A percentile compares a stretch with the other conserved stretches of the same genome.
These are phyloP conservation scores for Pseudochromis fuscus DNA, from an alignment of 2,797 vertebrate species.

Conservation along the genomic window DNA sequence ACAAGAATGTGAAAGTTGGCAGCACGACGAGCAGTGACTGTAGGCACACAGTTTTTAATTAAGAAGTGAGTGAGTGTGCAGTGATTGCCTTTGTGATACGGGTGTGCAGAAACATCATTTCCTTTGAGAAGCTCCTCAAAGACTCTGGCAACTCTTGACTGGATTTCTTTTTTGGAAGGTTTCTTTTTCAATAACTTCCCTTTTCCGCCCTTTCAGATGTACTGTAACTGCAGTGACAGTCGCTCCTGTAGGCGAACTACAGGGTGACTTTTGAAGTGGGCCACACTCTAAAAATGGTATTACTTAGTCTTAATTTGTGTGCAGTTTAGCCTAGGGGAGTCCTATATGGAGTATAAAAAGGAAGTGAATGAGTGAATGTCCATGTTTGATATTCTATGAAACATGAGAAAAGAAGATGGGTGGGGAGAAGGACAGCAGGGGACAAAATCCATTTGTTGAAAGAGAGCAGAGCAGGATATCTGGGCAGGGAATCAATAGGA, in stretches of 20 bases:
- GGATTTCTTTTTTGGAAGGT: constrained; percentile 54
- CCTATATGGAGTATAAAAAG: constrained; percentile 23
- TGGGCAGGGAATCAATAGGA: constrained; percentile 79
- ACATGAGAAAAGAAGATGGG: constrained; percentile 45
- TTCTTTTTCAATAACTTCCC: constrained; percentile 61
- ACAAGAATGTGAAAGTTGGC: constrained; percentile 43
- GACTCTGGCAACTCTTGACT: constrained; percentile 49
- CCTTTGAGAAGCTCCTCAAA: constrained; percentile 70
- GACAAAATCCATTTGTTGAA: constrained; percentile 76
- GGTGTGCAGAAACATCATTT: constrained; percentile 62
- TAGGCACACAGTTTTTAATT: constrained; percentile 67
- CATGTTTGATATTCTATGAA: constrained; percentile 47
- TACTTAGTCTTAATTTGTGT: constrained; percentile 64
- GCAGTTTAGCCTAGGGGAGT: constrained; percentile 43
- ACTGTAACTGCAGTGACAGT: constrained; percentile 44
- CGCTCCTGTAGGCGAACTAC: constrained; percentile 52
- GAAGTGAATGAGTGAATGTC: constrained; percentile 12
- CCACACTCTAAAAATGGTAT: constrained; percentile 44
- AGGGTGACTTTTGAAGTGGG: constrained; percentile 66
- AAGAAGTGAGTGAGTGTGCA: constrained; percentile 63
- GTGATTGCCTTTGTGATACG: constrained; percentile 70
- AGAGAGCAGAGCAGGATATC: constrained; percentile 71
- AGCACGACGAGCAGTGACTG: constrained; percentile 38
- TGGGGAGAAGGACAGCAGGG: constrained; percentile 60
- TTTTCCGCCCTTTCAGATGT: constrained; percentile 52